These are phyloP conservation scores for Drosophila lowei DNA, from an alignment of 1,140 invertebrate genomes.

Conservation along the genomic window DNA sequence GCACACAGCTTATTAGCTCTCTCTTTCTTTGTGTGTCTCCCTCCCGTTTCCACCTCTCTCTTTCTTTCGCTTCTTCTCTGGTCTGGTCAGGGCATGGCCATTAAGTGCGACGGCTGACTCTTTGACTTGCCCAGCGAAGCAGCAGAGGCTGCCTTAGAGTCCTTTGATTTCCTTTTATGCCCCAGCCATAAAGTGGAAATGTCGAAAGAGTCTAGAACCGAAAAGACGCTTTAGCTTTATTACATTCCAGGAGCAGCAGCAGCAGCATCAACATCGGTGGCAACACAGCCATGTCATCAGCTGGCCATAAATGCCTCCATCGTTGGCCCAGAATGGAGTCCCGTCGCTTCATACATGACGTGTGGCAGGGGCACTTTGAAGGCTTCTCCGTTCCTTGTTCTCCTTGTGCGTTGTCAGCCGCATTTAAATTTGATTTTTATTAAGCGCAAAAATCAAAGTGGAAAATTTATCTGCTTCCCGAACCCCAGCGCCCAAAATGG, in stretches of 20 bases:
- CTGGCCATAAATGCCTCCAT: conserved; percentile 49
- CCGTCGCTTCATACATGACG: conserved; percentile 7
- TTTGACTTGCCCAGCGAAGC: conserved; percentile 31
- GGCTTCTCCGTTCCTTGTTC: conserved; percentile 10
- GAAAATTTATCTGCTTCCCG: conserved; percentile 65
- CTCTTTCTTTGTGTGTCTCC: conserved; percentile 8
- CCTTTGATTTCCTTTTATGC: conserved; percentile 74
- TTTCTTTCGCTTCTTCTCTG: conserved; percentile 25
- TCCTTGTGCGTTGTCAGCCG: conserved; percentile 71
- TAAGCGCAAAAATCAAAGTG: conserved; percentile 78
- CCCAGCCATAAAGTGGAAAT: conserved; percentile 62
- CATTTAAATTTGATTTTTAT: conserved; percentile 82
- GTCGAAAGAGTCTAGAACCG: conserved; percentile 34
- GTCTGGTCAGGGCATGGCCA: conserved; percentile 11
- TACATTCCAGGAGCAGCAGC: conserved; percentile 56
- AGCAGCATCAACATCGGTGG: not conserved
- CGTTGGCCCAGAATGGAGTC: conserved; percentile 9
- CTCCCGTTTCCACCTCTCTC: not conserved
- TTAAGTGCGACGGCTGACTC: conserved; percentile 50
- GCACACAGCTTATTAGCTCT: conserved; percentile 45
- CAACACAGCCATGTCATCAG: conserved; percentile 42
- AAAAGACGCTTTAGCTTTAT: conserved; percentile 59
- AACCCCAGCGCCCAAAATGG: conserved; percentile 21
- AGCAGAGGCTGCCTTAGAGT: conserved; percentile 28
- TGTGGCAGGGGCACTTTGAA: not conserved